These are phyloP conservation scores for Moxostoma hubbsi DNA, from an alignment of 2,797 vertebrate genomes.

Conservation along the genomic window DNA sequence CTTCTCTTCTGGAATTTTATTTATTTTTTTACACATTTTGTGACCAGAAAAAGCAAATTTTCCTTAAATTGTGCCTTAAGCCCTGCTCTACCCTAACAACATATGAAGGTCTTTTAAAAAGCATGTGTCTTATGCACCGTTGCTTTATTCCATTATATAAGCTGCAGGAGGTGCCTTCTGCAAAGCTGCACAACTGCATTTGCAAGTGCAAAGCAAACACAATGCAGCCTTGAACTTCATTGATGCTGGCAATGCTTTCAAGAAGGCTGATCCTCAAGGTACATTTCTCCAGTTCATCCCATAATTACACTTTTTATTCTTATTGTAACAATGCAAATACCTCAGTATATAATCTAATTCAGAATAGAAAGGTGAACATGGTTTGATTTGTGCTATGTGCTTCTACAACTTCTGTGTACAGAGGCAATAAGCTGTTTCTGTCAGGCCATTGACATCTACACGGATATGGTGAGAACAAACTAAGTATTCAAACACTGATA, in stretches of 20 bases:
- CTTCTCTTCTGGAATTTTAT: no score
- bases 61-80: no score
- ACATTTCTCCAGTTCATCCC: background rate
- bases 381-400: background rate
- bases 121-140: background rate
- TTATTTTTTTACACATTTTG: no score
- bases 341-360: background rate
- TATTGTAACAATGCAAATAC: background rate
- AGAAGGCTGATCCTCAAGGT: conserved; percentile 84
- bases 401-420: conserved; percentile 55
- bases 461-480: conserved; percentile 78
- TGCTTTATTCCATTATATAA: conserved; percentile 50
- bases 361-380: background rate
- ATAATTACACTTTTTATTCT: background rate
- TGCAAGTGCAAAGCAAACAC: conserved; percentile 80
- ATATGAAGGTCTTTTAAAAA: background rate
- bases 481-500: background rate
- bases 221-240: conserved; percentile 80
- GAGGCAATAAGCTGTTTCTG: conserved; percentile 83
- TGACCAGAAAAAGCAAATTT: no score
- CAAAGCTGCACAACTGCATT: conserved; percentile 78
- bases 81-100: no score
- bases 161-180: conserved; percentile 83
- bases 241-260: conserved; percentile 82
- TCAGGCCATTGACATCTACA: conserved; percentile 83